Conservation (phyloP, 2,113 vertebrate species). For the Toxotes jaculatrix region DNA sequence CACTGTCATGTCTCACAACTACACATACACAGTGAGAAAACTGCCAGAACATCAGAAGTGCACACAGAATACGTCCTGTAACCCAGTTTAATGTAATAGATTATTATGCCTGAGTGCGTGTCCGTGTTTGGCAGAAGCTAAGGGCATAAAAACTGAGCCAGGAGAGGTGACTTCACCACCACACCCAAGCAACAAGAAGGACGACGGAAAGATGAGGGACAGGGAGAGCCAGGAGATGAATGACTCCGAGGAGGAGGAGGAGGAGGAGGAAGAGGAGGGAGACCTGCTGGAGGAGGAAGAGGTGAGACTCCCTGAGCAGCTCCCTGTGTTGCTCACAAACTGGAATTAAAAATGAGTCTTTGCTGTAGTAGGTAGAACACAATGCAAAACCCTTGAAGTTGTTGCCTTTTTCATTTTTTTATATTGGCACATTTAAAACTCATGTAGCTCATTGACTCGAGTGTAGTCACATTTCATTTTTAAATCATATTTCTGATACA, state of each 20-base stretch:
- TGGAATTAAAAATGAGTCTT: no score
- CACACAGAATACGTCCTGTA: not conserved
- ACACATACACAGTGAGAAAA: no score
- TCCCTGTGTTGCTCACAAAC: no score
- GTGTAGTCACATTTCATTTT: not conserved
- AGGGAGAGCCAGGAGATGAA: conserved; percentile 81
- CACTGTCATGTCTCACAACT: not conserved
- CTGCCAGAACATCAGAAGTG: no score
- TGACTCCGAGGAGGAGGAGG: conserved; percentile 90
- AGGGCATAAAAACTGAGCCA: conserved; percentile 83
- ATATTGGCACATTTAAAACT: no score
- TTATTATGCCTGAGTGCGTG: not conserved
- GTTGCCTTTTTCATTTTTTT: no score
- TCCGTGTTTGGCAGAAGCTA: conserved; percentile 73
- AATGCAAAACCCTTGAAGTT: no score
- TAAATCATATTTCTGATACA: not conserved
- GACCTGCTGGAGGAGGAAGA: conserved; percentile 88
- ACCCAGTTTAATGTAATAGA: not conserved
- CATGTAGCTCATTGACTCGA: not conserved
- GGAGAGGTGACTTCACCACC: conserved; percentile 80
- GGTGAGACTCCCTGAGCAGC: conserved; percentile 35
- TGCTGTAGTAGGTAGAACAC: no score
- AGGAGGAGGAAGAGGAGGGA: conserved; percentile 79
- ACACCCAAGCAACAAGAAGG: conserved; percentile 82
- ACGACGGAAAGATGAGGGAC: conserved; percentile 85